phyloP scores from a whole-genome alignment of 2,888 invertebrate species.

The Rhagonycha lutea region DNA sequence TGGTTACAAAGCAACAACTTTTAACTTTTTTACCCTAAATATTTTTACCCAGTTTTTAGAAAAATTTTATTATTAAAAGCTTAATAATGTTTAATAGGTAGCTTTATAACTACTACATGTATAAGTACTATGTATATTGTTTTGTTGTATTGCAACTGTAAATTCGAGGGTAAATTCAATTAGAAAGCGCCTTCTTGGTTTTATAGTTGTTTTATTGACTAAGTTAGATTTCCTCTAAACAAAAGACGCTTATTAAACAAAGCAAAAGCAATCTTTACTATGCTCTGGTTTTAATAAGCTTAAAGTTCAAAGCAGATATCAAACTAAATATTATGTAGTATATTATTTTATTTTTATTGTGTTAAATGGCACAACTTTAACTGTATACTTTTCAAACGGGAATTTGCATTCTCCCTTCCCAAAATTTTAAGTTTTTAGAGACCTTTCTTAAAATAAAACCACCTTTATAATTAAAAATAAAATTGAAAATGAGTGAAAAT shows the following conservation, averaged over 20 bases:
- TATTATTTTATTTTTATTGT: neutral
- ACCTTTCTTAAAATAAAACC: no score
- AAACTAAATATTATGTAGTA: neutral
- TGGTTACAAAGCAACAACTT: no score
- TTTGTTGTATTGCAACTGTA: neutral
- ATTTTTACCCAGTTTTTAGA: no score
- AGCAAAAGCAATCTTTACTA: neutral
- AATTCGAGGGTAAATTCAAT: neutral
- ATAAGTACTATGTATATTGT: neutral
- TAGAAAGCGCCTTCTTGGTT: neutral
- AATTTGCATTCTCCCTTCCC: no score
- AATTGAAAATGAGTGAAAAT: no score
- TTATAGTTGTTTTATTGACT: constrained; percentile 1
- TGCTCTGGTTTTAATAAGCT: neutral
- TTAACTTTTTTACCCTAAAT: no score
- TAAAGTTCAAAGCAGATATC: neutral
- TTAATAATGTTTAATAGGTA: neutral
- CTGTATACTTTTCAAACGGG: neutral
- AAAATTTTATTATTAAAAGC: no score
- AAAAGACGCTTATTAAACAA: neutral
- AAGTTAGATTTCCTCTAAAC: neutral
- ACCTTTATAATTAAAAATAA: no score
- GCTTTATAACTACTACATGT: no score
- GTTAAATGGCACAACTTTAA: neutral
- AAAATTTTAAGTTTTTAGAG: no score